Conservation (phyloP, 2,113 vertebrate species). For the Seriola aureovittata region DNA sequence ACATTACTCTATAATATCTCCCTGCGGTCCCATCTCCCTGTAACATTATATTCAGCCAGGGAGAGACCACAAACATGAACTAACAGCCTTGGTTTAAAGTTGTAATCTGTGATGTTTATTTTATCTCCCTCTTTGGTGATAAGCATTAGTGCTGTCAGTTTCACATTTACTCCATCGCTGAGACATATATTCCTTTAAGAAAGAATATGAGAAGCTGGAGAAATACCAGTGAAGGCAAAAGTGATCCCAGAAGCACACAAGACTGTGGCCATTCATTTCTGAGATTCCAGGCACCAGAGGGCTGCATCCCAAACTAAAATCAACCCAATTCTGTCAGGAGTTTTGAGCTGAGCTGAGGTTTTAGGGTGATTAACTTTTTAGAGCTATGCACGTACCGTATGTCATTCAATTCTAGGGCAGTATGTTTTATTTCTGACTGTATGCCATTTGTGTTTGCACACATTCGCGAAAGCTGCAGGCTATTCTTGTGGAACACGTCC, state of each 20-base stretch:
- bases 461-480: not conserved
- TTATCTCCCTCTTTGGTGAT: not conserved
- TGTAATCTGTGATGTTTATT: not conserved
- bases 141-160: not conserved
- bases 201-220: slow-evolving; percentile 8
- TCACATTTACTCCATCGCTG: not conserved
- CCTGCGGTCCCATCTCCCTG: not conserved
- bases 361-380: not conserved
- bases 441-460: not conserved
- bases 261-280: slow-evolving; percentile 1
- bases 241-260: not conserved
- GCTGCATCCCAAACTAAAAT: not conserved
- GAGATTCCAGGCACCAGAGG: not conserved
- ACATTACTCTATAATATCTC: not conserved
- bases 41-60: not conserved
- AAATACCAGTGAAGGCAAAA: slow-evolving; percentile 8
- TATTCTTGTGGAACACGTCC: not conserved
- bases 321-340: slow-evolving; percentile 10
- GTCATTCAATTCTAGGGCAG: not conserved
- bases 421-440: not conserved
- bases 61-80: not conserved
- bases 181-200: not conserved
- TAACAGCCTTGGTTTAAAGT: not conserved
- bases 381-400: not conserved
- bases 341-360: not conserved